Evolutionary conservation across 2,888 invertebrate species (phyloP), one percentile per base, ranked within the genome.

Genomic region (Oscheius myriophilus): DNA sequence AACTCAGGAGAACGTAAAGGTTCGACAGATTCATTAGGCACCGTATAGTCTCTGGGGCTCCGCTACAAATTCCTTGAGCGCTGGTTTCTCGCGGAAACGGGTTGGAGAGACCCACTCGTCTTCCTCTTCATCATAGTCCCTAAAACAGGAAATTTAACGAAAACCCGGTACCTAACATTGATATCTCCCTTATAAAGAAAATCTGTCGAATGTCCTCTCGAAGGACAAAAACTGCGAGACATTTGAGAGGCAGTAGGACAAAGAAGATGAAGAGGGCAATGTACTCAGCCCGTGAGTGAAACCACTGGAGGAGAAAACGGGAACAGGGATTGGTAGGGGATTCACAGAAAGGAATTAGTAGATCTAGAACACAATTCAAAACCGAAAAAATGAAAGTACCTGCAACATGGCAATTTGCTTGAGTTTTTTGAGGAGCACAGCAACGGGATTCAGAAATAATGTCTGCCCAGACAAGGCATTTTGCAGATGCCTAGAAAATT

Each of bases 1-100:
- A 62, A 75, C 79, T 49, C 71, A 69, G 21, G 75, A 81, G 26
- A 57, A 79, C 46, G 89, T 90, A 33, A 89, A 93, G 91, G 86
- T 92, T 16, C 41, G 72, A 46, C 26, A 42, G 1, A 6, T 42
- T 23, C 14, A 12, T 62, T 46, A 62, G 21, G 52, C 54, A n/a
- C 67, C 67, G 23, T 59, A 59, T 2, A 59, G 26, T 41, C 45
- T 23, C 26, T 52, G 61, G 2, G 61, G 45, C 25, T 41, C 49
- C 3, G 65, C 21, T 9, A 18, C 23, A 42, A 45, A 25, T 45
- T 51, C 51, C 39, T 59, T 59, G 18, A 67, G 43, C 23, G 21
- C n/a, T 16, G 52, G 42, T 16, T 42, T 11, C 49, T 67, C 53
- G 14, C 39, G 39, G 33, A 54, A 46, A 21, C 6, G 16, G 14